A percentile compares a stretch with the other conserved stretches of the same genome.
phyloP scores from a whole-genome alignment of 2,888 invertebrate genomes.

The Rotaria macrura region DNA sequence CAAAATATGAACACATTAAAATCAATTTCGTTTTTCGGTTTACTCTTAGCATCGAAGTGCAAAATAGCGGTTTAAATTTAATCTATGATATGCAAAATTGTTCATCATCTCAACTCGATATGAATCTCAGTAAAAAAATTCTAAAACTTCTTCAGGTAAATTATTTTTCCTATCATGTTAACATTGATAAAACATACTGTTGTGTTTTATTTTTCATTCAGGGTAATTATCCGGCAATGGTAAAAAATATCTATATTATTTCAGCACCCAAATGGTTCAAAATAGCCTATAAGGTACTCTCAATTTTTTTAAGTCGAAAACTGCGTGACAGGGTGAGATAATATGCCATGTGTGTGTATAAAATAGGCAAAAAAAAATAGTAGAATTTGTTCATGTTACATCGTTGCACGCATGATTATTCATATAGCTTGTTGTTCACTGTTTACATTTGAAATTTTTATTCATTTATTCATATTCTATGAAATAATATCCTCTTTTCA shows the following conservation, averaged over 20 bases:
- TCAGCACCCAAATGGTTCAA: slow-evolving; percentile 96
- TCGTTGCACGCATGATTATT: background rate
- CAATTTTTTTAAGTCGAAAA: slow-evolving; percentile 86
- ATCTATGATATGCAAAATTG: slow-evolving; percentile 97
- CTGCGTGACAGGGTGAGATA: slow-evolving; percentile 68
- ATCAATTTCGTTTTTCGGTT: too few species aligned
- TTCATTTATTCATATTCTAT: background rate
- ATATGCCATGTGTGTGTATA: background rate
- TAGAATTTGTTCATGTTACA: background rate
- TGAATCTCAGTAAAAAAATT: slow-evolving; percentile 91
- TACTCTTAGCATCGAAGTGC: slow-evolving; percentile 63
- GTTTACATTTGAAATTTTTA: background rate
- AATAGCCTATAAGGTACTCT: slow-evolving; percentile 85
- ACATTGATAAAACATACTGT: background rate
- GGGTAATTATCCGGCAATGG: slow-evolving; percentile 91
- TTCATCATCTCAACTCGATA: slow-evolving; percentile 92
- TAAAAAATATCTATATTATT: slow-evolving; percentile 86
- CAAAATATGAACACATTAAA: too few species aligned
- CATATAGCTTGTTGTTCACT: background rate
- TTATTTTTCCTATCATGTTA: background rate
- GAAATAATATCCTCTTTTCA: background rate
- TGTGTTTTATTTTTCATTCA: slow-evolving; percentile 45
- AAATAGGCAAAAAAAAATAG: background rate
- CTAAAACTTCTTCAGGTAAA: slow-evolving; percentile 83
- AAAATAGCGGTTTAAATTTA: slow-evolving; percentile 84